Evolutionary conservation across 2,888 invertebrate species (phyloP).

Genomic region (Hydrotaea cyrtoneurina): DNA sequence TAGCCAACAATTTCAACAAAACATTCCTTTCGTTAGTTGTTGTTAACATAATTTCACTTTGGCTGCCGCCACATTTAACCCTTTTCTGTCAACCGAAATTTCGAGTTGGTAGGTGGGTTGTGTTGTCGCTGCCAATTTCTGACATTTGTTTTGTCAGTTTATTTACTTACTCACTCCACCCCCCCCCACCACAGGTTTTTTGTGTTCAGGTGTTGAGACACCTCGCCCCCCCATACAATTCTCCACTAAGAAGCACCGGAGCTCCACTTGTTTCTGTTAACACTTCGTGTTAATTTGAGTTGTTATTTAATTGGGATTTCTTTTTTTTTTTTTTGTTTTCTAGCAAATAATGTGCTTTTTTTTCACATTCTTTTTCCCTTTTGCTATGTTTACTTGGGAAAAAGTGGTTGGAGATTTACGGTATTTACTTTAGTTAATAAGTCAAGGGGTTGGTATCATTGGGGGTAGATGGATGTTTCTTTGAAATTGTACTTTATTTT

Average conservation of each 20-base stretch:
- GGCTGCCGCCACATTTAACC: constrained; percentile 6
- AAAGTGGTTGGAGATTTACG: background rate
- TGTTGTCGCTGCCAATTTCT: constrained; percentile 39
- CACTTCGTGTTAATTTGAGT: constrained; percentile 39
- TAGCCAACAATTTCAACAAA: constrained; percentile 68
- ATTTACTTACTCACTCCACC: constrained; percentile 37
- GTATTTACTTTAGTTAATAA: constrained; percentile 25
- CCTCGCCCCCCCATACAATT: background rate
- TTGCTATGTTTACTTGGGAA: constrained; percentile 11
- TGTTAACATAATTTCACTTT: constrained; percentile 46
- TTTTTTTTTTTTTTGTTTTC: too few relatives aligned
- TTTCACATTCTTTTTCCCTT: background rate
- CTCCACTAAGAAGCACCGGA: background rate
- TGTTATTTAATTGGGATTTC: constrained; percentile 18
- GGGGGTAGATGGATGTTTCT: too few relatives aligned
- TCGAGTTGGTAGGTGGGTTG: background rate
- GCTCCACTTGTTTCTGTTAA: constrained; percentile 10
- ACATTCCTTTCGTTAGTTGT: constrained; percentile 64
- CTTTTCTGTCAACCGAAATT: constrained; percentile 29
- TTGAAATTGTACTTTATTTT: too few relatives aligned
- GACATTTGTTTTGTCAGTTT: constrained; percentile 50
- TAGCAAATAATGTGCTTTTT: background rate
- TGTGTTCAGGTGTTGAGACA: constrained; percentile 3
- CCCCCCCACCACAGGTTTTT: too few relatives aligned
- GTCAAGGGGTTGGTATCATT: background rate